A percentile compares a stretch with the other conserved stretches of the same genome.
Evolutionary conservation across 2,113 vertebrate species (phyloP).

Genomic region (Bucco capensis): DNA sequence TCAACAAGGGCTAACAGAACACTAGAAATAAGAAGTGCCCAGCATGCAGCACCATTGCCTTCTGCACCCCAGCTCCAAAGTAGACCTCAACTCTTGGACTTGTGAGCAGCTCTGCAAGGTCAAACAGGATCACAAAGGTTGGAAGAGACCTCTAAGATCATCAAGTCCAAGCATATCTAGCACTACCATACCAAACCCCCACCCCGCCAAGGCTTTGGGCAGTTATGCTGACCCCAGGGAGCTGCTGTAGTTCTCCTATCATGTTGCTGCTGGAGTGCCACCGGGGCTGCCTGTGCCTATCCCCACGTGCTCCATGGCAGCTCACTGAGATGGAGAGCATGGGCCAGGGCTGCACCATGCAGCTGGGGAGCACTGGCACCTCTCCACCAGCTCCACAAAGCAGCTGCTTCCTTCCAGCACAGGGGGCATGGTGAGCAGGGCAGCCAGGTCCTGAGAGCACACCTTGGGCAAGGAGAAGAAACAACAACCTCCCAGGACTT

Average conservation of each 20-base stretch:
- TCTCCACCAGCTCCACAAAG: background rate
- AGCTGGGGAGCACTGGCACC: background rate
- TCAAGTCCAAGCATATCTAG: too few relatives aligned
- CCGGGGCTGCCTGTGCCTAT: background rate
- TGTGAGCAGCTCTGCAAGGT: accelerated
- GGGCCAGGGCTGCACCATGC: background rate
- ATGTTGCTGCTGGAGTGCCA: background rate
- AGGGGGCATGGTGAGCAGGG: accelerated
- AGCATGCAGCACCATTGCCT: background rate
- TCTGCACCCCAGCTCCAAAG: background rate
- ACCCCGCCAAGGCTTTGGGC: accelerated
- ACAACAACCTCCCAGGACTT: accelerated
- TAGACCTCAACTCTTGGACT: background rate
- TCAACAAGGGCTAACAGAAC: background rate
- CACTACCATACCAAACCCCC: too few relatives aligned
- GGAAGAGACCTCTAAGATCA: too few relatives aligned
- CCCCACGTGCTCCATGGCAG: accelerated
- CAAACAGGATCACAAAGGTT: too few relatives aligned
- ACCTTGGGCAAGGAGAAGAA: background rate
- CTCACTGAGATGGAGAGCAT: accelerated
- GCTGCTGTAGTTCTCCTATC: background rate
- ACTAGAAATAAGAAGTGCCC: background rate
- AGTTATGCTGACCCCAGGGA: accelerated
- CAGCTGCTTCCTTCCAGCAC: accelerated
- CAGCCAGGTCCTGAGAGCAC: background rate